A percentile compares a stretch with the other conserved stretches of the same genome.
Evolutionary conservation across 2,888 invertebrate genomes (phyloP).

Genomic region (Gisinianus flammeolus): DNA sequence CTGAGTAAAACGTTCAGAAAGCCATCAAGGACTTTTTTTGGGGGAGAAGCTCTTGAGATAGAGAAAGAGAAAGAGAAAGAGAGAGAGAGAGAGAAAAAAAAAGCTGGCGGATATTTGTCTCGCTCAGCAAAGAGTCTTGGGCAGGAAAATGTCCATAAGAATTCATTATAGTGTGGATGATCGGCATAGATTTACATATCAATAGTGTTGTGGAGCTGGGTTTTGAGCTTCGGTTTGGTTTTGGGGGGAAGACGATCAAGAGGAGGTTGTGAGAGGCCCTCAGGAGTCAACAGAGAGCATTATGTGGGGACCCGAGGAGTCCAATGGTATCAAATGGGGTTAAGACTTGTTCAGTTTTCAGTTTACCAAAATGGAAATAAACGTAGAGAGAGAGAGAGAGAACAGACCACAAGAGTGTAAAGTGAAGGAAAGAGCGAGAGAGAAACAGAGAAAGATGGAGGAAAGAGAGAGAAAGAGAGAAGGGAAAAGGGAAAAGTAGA

Average conservation of each 20-base stretch:
- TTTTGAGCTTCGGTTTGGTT: background rate
- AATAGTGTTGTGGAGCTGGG: conserved; percentile 36
- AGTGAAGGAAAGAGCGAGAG: conserved; percentile 8
- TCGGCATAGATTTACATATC: conserved; percentile 52
- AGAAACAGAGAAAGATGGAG: background rate
- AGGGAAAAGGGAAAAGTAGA: background rate
- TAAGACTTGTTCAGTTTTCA: background rate
- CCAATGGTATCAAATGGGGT: background rate
- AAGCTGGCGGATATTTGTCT: conserved; percentile 43
- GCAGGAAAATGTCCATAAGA: conserved; percentile 43
- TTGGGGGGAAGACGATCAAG: background rate
- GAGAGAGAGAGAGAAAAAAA: conserved; percentile 15
- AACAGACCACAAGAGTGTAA: too few species aligned
- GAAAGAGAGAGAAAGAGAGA: background rate
- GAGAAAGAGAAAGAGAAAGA: conserved; percentile 16
- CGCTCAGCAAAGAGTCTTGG: conserved; percentile 9
- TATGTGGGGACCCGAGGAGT: background rate
- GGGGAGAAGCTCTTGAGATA: background rate
- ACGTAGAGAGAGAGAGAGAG: conserved; percentile 26
- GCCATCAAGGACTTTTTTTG: conserved; percentile 37
- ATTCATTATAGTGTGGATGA: conserved; percentile 48
- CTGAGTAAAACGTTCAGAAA: conserved; percentile 35
- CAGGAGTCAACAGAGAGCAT: background rate
- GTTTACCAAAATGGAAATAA: background rate
- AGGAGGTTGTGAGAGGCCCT: background rate